Evolutionary conservation across 2,888 invertebrate species (phyloP).

Genomic region (Acronicta leporina): DNA sequence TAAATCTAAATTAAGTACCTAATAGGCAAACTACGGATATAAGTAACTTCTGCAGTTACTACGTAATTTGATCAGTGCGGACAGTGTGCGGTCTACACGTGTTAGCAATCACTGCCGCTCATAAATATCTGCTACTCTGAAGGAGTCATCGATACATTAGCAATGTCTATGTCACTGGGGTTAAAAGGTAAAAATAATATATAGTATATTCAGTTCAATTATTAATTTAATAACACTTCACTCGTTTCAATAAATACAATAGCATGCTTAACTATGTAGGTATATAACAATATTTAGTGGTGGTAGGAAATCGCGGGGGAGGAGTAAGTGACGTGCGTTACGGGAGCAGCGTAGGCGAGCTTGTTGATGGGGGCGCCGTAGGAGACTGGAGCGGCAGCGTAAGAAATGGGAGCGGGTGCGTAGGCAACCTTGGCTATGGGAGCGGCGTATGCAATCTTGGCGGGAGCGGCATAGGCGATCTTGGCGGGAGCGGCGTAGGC

Average conservation of each 20-base stretch:
- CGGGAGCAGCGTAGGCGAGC: conserved; percentile 63
- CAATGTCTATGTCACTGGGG: neutral
- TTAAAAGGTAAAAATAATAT: neutral
- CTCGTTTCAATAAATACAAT: conserved; percentile 17
- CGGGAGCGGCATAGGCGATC: conserved; percentile 44
- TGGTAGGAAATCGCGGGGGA: conserved; percentile 79
- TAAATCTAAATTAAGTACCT: too few species aligned
- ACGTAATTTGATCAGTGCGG: too few species aligned
- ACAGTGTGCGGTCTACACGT: too few species aligned
- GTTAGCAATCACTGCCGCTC: too few species aligned
- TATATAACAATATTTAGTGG: conserved; percentile 62
- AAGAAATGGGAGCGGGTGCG: conserved; percentile 69
- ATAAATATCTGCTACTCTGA: too few species aligned
- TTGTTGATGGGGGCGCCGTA: conserved; percentile 60
- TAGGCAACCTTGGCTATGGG: conserved; percentile 62
- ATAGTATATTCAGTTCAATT: conserved; percentile 18
- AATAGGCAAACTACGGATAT: too few species aligned
- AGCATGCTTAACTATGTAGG: conserved; percentile 8
- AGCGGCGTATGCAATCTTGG: conserved; percentile 45
- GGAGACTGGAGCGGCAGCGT: conserved; percentile 71
- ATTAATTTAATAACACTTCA: conserved; percentile 40
- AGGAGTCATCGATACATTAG: too few species aligned
- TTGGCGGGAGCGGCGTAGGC: conserved; percentile 53
- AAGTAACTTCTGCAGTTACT: too few species aligned
- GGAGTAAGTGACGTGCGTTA: conserved; percentile 72